Evolutionary conservation across 2,797 vertebrate species (phyloP), one percentile per base, ranked within the genome.

Genomic region (Microctenopoma steveboyesi): DNA sequence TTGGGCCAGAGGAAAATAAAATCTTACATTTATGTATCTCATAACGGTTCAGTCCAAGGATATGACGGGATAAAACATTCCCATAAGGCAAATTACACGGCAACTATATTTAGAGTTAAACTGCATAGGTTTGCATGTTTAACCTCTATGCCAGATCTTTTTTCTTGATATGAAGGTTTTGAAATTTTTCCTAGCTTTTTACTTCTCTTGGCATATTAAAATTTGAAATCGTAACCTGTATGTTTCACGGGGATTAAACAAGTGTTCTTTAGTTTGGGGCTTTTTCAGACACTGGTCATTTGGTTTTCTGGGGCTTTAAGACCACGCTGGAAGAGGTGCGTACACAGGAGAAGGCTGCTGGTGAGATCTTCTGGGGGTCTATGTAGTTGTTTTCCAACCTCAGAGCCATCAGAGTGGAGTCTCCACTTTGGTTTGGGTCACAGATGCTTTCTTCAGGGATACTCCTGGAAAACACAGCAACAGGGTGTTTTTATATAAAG

Each of bases 371-470:
- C 71, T 94, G 89, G 1, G 92, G 93, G 74, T 95, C 95, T 16
- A 99, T 95, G 15, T 94, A 94, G 91, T 99, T 99, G 87, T 98
- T 94, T 76, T 99, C 98, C 56, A 99, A 94, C 78, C 97, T 96
- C 86, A 99, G 76, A 0, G 95, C 94, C 82, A 97, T 95, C 60
- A 99, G 58, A 28, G 78, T 94, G 25, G 96, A 95, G 50, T 98
- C 97, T 11, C 85, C 92, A 0, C 79, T 89, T 45, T 93, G 94
- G 16, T 93, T 76, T 0, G 81, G 83, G 83, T 92, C 95, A 74
- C 98, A 99, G 79, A 99, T 94, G 64, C 95, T 85, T 27, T 97
- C 94, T 2, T 95, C 93, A 35, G 91, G 91, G 63, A 99, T 88
- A 0, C 86, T 91, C 92, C 98, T 99, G 87, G 43, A 88, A 18